Evolutionary conservation across 1,140 invertebrate genomes (phyloP), one percentile per base, ranked within the genome.

Genomic region (Dreissena polymorpha): DNA sequence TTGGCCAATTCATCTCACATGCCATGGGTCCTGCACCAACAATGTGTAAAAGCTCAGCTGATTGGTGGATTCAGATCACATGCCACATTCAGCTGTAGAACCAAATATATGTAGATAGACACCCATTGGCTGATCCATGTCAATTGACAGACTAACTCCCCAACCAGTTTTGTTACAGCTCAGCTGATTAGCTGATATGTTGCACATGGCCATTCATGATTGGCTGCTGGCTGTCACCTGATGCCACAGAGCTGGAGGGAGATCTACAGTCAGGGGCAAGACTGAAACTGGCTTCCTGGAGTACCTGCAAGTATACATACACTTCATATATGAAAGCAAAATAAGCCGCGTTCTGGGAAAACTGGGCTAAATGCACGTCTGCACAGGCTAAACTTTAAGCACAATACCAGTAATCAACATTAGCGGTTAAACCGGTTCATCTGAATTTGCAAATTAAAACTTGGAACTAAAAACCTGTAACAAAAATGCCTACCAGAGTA

Each of bases 181-280:
- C 68, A 71, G 78, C 71, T 72, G 78, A 73, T 73, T 72, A 27
- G 60, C 25, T 81, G 49, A 18, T 57, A 50, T 64, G 68, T 14
- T 39, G 53, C 21, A 73, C 53, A 81, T 65, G 68, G 23, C 70
- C 76, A 70, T 78, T 81, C n/a, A 81, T 49, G 29, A 81, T 81
- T 67, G 78, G 69, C 29, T 81, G 78, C 53, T 81, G 78, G 68
- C 78, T 81, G 29, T 81, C 78, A 27, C n/a, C 78, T 49, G 78
- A 81, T 21, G 78, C 63, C 49, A 73, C 70, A 23, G 78, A 81
- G 53, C 53, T 81, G 21, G 78, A 81, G 5, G 78, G 78, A 27
- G 78, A 72, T n/a, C 78, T 53, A n/a, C 65, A 49, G 68, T 78
- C 76, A 53, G 78, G 69, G 65, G 69, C 25, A 16, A 81, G 14